Evolutionary conservation across 1,140 invertebrate genomes (phyloP).

Genomic region (Anadara kagoshimensis): DNA sequence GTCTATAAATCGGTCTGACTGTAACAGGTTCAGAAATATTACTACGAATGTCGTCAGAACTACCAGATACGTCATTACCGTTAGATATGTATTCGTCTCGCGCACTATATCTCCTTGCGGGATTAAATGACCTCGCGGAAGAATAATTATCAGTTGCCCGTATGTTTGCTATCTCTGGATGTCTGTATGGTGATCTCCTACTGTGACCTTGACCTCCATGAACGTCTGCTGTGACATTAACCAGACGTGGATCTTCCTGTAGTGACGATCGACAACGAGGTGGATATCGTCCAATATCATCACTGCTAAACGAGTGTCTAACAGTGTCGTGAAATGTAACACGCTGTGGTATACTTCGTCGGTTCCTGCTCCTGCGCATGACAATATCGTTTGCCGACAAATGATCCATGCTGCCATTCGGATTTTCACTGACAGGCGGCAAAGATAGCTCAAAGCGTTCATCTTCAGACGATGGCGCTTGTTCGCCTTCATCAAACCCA

Average conservation of each 20-base stretch:
- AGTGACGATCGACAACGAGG: conserved; percentile 21
- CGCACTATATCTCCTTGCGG: conserved; percentile 2
- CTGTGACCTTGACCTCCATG: conserved; percentile 12
- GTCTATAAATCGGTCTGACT: neutral
- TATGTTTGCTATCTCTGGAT: conserved; percentile 19
- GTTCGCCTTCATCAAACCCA: conserved; percentile 41
- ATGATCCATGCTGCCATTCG: conserved; percentile 23
- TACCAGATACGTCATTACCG: conserved; percentile 15
- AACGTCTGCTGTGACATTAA: conserved; percentile 34
- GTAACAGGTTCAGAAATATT: conserved; percentile 18
- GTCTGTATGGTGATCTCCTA: conserved; percentile 9
- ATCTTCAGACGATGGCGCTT: conserved; percentile 29
- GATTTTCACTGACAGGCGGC: conserved; percentile 31
- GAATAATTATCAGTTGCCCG: no score
- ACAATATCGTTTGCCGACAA: conserved; percentile 27
- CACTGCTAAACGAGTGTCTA: conserved; percentile 28
- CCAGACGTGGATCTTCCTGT: conserved; percentile 10
- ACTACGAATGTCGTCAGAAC: conserved; percentile 21
- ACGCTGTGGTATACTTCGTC: conserved; percentile 49
- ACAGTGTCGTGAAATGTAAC: conserved; percentile 62
- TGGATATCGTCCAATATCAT: conserved; percentile 23
- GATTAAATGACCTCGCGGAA: neutral
- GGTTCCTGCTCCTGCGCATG: conserved; percentile 35
- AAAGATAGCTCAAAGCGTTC: conserved; percentile 32
- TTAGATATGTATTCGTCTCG: conserved; percentile 14